Conservation (phyloP, 1,140 invertebrate genomes). For the Pseudomyrmex flavicornis region DNA sequence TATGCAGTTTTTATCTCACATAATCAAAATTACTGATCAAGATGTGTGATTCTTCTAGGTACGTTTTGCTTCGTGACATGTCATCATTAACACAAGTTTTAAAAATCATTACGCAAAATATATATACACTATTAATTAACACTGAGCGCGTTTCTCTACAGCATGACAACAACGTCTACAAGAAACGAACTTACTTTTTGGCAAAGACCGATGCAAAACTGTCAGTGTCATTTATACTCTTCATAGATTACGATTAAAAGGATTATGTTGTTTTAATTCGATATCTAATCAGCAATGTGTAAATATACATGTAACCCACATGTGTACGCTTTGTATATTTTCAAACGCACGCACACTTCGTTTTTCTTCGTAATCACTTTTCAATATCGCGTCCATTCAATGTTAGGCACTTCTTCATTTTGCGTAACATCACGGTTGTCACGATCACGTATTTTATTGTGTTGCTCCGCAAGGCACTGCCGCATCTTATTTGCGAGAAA, state of each 20-base stretch:
- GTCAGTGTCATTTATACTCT: neutral
- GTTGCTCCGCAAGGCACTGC: slow-evolving; percentile 19
- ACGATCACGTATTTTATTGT: slow-evolving; percentile 1
- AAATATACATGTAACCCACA: neutral
- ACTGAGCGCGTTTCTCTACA: neutral
- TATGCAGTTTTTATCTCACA: slow-evolving; percentile 27
- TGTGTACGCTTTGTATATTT: neutral
- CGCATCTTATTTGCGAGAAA: slow-evolving; percentile 15
- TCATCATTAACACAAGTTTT: slow-evolving; percentile 18
- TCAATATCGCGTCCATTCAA: neutral
- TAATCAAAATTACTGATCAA: neutral
- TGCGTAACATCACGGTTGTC: neutral
- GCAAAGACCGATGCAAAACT: neutral
- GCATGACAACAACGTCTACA: neutral
- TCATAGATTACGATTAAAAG: slow-evolving; percentile 16
- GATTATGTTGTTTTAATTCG: neutral
- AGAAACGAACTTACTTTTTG: neutral
- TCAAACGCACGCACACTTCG: neutral
- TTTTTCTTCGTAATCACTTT: neutral
- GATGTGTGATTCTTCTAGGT: slow-evolving; percentile 10
- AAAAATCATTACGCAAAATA: slow-evolving; percentile 2
- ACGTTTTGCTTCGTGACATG: slow-evolving; percentile 2
- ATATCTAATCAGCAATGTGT: neutral
- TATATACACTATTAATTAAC: neutral
- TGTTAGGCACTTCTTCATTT: neutral